Base-by-base conservation (phyloP, 1,140 invertebrate genomes). In the Apocrypta bakeri region DNA sequence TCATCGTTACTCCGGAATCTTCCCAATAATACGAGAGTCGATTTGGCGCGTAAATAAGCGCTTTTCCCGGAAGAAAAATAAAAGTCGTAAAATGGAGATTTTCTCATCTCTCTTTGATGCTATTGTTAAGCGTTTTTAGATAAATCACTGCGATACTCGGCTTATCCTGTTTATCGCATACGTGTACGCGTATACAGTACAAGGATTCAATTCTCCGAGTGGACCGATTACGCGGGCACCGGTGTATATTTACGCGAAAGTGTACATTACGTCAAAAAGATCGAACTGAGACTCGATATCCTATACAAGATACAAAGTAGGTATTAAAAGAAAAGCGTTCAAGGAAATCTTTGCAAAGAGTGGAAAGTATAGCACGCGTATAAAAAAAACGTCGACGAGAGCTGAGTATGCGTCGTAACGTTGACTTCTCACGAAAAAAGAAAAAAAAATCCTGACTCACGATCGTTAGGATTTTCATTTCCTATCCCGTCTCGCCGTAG, bases 111-210 rank as follows among this genome's bases (percentile, higher is more conserved):
- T 71, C 17, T 9, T 56, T 11, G 11, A 27, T 17, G 74, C 17
- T 7, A 33, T 14, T 74, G 74, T 37, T 64, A 56, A 69, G 66
- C 77, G 27, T 81, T 80, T 76, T 66, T 27, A 72, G 79, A 85
- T 84, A 83, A 81, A 83, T 85, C 68, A 85, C 74, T 42, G 40
- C 69, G 75, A 85, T 85, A 83, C 78, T 81, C 42, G 79, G 73
- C 71, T 83, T 81, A 85, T 85, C 81, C 78, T 81, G 81, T 81
- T 80, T 81, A 33, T 48, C 29, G 74, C 66, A 31, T 27, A 27
- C 12, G n/a, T n/a, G n/a, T n/a, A n/a, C n/a, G n/a, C n/a, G n/a
- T n/a, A n/a, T n/a, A n/a, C n/a, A n/a, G n/a, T n/a, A n/a, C n/a
- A n/a, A n/a, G n/a, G n/a, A n/a, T n/a, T n/a, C n/a, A n/a, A n/a